These are phyloP conservation scores for Pseudanteris insignis DNA, from an alignment of 2,888 invertebrate species.

Conservation along the genomic window DNA sequence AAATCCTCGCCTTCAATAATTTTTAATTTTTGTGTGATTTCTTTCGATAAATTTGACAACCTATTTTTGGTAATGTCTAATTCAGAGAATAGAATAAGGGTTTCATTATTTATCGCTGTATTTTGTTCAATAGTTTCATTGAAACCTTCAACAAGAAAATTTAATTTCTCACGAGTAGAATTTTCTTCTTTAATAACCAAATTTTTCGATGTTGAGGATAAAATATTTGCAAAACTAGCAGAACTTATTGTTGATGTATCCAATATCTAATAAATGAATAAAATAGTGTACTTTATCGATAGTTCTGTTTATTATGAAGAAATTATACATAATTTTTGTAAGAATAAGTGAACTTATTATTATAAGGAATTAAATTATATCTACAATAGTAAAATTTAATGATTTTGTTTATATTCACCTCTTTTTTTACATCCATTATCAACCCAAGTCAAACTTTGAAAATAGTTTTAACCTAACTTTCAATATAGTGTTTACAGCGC, in stretches of 20 bases:
- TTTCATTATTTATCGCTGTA: conserved; percentile 49
- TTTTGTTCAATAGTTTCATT: conserved; percentile 56
- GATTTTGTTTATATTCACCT: too few species aligned
- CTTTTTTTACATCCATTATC: too few species aligned
- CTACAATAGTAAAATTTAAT: too few species aligned
- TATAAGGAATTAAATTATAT: too few species aligned
- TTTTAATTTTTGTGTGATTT: conserved; percentile 50
- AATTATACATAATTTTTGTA: too few species aligned
- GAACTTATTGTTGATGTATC: not conserved
- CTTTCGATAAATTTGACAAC: conserved; percentile 50
- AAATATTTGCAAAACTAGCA: conserved; percentile 7
- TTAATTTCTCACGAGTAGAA: conserved; percentile 31
- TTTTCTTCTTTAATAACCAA: not conserved
- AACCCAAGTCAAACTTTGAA: too few species aligned
- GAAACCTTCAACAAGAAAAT: conserved; percentile 49
- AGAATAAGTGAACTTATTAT: too few species aligned
- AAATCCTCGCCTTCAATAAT: conserved; percentile 54
- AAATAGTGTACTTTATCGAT: too few species aligned
- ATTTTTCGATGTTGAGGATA: conserved; percentile 4
- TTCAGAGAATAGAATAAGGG: conserved; percentile 46
- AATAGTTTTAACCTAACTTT: too few species aligned
- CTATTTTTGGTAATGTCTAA: conserved; percentile 52
- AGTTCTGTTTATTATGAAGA: too few species aligned
- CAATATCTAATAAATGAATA: too few species aligned
- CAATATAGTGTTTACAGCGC: too few species aligned